phyloP scores from a whole-genome alignment of 2,888 invertebrate genomes.

The Rhabditophanes sp. region DNA sequence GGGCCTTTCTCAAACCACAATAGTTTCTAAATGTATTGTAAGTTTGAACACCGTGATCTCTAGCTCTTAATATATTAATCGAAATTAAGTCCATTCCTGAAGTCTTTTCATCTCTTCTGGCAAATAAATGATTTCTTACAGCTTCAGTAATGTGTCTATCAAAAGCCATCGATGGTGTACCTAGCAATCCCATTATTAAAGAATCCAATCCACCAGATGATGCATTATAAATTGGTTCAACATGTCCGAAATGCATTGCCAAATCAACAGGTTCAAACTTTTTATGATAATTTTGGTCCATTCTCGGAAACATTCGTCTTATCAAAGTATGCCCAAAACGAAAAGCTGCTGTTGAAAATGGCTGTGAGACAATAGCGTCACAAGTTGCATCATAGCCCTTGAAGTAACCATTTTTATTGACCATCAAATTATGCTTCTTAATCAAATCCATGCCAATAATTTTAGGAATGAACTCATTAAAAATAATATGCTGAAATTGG shows the following conservation, averaged over 20 bases:
- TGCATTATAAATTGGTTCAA: slow-evolving; percentile 35
- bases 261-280: slow-evolving; percentile 36
- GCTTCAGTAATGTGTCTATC: slow-evolving; percentile 40
- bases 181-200: slow-evolving; percentile 41
- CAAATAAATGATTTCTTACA: slow-evolving; percentile 63
- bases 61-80: slow-evolving; percentile 67
- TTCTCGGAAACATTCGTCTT: slow-evolving; percentile 55
- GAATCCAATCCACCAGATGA: slow-evolving; percentile 34
- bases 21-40: slow-evolving; percentile 58
- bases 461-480: slow-evolving; percentile 57
- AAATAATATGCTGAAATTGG: slow-evolving; percentile 51
- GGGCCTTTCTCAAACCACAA: slow-evolving; percentile 69
- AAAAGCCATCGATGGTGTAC: slow-evolving; percentile 43
- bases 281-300: slow-evolving; percentile 19
- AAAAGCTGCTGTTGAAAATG: slow-evolving; percentile 65
- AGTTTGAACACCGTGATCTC: slow-evolving; percentile 69
- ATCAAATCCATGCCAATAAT: slow-evolving; percentile 59
- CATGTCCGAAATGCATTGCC: slow-evolving; percentile 35
- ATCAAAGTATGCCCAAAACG: slow-evolving; percentile 56
- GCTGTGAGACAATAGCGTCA: slow-evolving; percentile 65
- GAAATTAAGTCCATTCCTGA: slow-evolving; percentile 79
- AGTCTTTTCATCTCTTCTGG: slow-evolving; percentile 67
- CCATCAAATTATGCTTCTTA: slow-evolving; percentile 66
- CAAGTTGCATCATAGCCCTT: slow-evolving; percentile 53
- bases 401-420: slow-evolving; percentile 52